Base-by-base conservation (phyloP, 1,140 invertebrate species). In the Bombus sibiricus region DNA sequence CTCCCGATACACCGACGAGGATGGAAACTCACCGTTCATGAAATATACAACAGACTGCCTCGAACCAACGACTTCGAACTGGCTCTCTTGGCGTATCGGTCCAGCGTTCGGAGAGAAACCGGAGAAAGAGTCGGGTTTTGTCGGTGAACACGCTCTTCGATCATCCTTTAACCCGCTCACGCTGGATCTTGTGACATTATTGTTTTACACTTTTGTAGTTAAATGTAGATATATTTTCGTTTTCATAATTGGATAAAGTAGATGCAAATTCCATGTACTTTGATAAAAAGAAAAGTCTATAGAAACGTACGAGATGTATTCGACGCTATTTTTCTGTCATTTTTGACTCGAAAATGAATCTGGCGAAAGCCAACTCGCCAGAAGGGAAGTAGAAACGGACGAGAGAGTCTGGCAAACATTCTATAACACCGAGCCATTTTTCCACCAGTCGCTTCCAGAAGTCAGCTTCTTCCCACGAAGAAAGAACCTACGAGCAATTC, bases 391-490 rank as follows among this genome's bases (percentile, higher is more conserved):
- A 28, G 37, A 41, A 71, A 15, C 69, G 4, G 12, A 39, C 69
- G 37, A 69, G 25, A 41, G 28, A 41, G 13, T 72, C 69, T 72
- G 69, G 69, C 39, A 41, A 72, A 72, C 69, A n/a, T 71, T 22
- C 12, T n/a, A 25, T 57, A 62, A 39, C 53, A 62, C 34, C 43
- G 57, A 53, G 28, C 82, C 72, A 86, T 86, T 91, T 91, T 88
- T 88, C 71, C 53, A 1, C 25, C 43, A 8, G 57, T 43, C 81
- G 76, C n/a, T 66, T 66, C 73, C 77, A 66, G 69, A 53, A 47
- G 62, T 34, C 25, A 41, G 47, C 57, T 79, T 92, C 88, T 91
- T 91, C 88, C 86, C 89, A 90, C 87, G 89, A 90, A 62, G 77
- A 75, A 86, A 86, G 82, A 91, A 88, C 79, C 76, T 34, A 43